These are phyloP conservation scores for Odontamblyopus lacepedii DNA, from an alignment of 2,797 vertebrate genomes.

Conservation along the genomic window DNA sequence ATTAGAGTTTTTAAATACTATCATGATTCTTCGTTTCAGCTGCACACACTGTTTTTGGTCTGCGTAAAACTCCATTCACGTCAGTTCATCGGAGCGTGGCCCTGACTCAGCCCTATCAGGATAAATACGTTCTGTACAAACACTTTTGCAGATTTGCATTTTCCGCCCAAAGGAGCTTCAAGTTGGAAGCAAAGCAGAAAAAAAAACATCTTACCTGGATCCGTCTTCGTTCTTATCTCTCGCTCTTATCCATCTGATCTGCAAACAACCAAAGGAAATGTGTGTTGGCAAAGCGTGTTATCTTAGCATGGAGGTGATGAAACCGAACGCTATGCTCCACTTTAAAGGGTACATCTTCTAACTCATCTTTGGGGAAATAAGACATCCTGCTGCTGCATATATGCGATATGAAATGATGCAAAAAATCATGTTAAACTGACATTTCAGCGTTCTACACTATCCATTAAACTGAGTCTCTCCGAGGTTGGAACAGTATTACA, in stretches of 20 bases:
- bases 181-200: conserved; percentile 19
- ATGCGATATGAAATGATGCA: no score
- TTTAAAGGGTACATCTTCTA: background rate
- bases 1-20: no score
- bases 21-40: background rate
- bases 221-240: conserved; percentile 2
- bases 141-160: conserved; percentile 10
- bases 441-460: no score
- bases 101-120: conserved; percentile 41
- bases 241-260: background rate
- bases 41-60: background rate
- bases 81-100: conserved; percentile 48
- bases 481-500: no score
- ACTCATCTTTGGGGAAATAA: background rate
- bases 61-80: conserved; percentile 33
- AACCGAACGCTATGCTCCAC: background rate
- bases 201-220: conserved; percentile 7
- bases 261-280: background rate
- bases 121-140: conserved; percentile 39
- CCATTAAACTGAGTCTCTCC: no score
- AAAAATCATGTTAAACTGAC: no score
- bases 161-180: background rate
- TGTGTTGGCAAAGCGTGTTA: background rate
- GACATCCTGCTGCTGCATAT: no score
- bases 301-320: no score